Evolutionary conservation across 2,888 invertebrate species (phyloP), one percentile per base, ranked within the genome.

Genomic region (Ctena decussata): DNA sequence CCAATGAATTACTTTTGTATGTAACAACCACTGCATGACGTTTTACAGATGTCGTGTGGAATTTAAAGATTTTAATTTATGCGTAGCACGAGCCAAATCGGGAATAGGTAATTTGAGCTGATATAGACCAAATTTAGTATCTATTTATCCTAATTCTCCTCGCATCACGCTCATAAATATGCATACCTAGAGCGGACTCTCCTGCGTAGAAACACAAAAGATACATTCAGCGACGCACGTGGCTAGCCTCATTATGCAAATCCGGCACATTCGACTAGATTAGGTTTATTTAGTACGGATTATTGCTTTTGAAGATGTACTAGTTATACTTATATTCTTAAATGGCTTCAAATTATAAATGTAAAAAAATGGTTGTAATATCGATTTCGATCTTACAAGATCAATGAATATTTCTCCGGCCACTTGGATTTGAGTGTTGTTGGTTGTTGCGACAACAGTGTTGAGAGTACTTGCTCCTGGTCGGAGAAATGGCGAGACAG

Each of bases 181-280:
- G 53, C 21, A 53, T 65, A 35, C 1, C 35, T 65, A 8, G 65
- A 27, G 24, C 21, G 53, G 12, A n/a, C 35, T 35, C 65, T 65
- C 65, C 65, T 35, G 35, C 35, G 65, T 65, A 2, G 65, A 65
- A 27, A 12, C 15, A 65, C 65, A 65, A 65, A 65, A 21, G 65
- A 21, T 35, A 32, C 30, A 65, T 65, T 65, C 32, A n/a, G 35
- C 8, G 65, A 35, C 65, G 65, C 65, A 65, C 65, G 65, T 65
- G 65, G 65, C 65, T 65, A 6, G 65, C 65, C 65, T 65, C 32
- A 65, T 65, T 65, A 65, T 65, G 65, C 65, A 65, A 65, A 65
- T 65, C 65, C 65, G 65, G 6, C 65, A 65, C 65, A 65, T 65
- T 65, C 24, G n/a, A 65, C 35, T 35, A 35, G 1, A 65, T 65